Base-by-base conservation (phyloP, 2,113 vertebrate species). In the Dunckerocampus dactyliophorus region DNA sequence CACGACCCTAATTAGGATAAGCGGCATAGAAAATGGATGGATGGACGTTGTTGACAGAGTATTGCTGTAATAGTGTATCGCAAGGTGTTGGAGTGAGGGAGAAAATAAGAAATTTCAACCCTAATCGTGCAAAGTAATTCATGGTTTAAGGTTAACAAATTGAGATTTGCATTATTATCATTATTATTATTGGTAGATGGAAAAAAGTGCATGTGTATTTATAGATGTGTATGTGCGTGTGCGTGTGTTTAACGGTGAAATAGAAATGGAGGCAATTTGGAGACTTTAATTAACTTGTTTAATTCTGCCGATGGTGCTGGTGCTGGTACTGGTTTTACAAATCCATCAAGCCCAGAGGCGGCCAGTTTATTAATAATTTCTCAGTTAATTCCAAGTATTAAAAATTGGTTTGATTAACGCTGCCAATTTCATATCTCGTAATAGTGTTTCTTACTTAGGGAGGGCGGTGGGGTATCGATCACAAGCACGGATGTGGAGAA, bases 271-370 rank as follows among this genome's bases (percentile, higher is more conserved):
- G 58, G 58, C 9, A 34, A 82, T 85, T 65, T 67, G 56, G 59
- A 82, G 79, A 86, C 81, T 86, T 86, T 87, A 87, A 88, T 88
- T 89, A 89, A 87, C 83, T 83, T 82, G 77, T 83, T 85, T 85
- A 83, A 86, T 87, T 87, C 80, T 0, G 71, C 78, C 74, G n/a
- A 57, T 63, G 76, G 82, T 81, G 39, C 39, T 43, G 24, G 2
- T 28, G 37, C 37, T 39, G 34, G 6, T 37, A 9, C 1, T 37
- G 74, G 81, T 81, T 87, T 77, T 72, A 83, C 72, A 72, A 68
- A 76, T 76, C 79, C 72, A 80, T 89, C 79, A 82, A 64, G 52
- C 69, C 73, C 58, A 72, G 66, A 57, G 45, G 75, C 76, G 62
- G 80, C 69, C 54, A 0, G 31, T 71, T 13, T 43, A 47, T 62